A percentile compares a stretch with the other conserved stretches of the same genome.
Conservation (phyloP, 2,888 invertebrate species). For the Steinernema hermaphroditum region DNA sequence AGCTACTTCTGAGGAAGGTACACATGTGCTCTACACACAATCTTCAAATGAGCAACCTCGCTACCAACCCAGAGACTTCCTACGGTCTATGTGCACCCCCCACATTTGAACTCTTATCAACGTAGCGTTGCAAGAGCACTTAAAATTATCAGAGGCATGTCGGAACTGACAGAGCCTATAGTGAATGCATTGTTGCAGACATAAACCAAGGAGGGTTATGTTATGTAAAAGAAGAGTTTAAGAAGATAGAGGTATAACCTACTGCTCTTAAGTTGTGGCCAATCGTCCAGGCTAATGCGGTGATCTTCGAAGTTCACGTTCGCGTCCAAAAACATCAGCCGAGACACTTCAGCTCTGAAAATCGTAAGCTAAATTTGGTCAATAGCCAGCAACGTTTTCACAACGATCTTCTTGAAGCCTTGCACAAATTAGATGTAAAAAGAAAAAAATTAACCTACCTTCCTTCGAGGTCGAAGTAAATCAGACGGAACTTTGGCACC, state of each 20-base stretch:
- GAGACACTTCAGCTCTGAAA: constrained; percentile 33
- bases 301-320: constrained; percentile 33
- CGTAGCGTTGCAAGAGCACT: no score
- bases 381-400: no score
- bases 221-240: no score
- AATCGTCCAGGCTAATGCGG: constrained; percentile 32
- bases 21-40: no score
- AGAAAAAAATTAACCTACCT: background rate
- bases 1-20: background rate
- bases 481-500: constrained; percentile 24
- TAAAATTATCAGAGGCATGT: no score
- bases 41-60: no score
- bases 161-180: no score
- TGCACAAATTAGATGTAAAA: background rate
- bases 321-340: constrained; percentile 33
- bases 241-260: no score
- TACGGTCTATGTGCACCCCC: background rate
- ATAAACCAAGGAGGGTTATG: no score
- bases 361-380: background rate
- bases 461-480: constrained; percentile 25
- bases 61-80: no score
- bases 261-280: constrained; percentile 34
- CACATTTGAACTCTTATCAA: constrained; percentile 1
- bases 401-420: no score
- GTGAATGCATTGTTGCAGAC: no score